Conservation (phyloP, 2,113 vertebrate species). For the Paramormyrops kingsleyae region DNA sequence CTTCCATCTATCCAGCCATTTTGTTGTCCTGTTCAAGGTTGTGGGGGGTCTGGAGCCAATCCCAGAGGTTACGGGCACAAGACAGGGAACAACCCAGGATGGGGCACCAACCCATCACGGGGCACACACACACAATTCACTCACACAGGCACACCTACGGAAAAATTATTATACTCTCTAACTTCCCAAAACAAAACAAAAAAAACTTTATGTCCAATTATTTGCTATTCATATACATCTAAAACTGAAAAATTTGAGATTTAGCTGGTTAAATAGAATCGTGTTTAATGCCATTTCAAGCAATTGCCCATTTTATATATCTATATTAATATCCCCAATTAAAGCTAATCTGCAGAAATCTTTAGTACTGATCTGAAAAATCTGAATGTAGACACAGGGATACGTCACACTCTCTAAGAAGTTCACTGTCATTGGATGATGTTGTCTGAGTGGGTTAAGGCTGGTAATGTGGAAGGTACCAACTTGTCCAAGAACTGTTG, state of each 20-base stretch:
- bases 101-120: too few relatives aligned
- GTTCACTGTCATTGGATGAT: background rate
- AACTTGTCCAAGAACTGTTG: constrained; percentile 86
- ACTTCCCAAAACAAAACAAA: background rate
- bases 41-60: too few relatives aligned
- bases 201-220: background rate
- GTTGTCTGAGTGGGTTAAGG: background rate
- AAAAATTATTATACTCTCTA: too few relatives aligned
- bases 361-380: background rate
- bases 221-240: background rate
- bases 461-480: constrained; percentile 23
- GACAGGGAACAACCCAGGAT: too few relatives aligned
- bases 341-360: background rate
- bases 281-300: background rate
- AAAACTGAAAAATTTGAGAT: background rate
- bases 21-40: too few relatives aligned
- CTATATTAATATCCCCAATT: background rate
- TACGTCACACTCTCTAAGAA: background rate
- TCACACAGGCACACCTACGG: too few relatives aligned
- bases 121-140: too few relatives aligned
- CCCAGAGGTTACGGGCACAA: too few relatives aligned
- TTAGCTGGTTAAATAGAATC: background rate
- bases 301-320: background rate
- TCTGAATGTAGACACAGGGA: background rate
- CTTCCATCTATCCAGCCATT: background rate